Base-by-base conservation (phyloP, 2,888 invertebrate genomes). In the Carpatolechia fugitivella region DNA sequence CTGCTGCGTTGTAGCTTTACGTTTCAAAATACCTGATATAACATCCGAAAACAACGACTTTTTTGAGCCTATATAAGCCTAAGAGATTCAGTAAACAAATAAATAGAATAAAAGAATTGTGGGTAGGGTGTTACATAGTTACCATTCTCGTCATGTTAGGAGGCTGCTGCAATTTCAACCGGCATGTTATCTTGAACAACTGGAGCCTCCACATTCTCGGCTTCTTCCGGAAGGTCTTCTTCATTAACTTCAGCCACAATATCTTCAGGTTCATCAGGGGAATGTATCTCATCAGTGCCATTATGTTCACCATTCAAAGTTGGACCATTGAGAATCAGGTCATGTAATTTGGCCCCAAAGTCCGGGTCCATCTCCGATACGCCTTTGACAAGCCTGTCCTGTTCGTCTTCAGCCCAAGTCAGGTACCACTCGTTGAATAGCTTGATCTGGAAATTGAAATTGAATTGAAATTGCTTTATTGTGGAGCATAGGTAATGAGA, bases 361-460 rank as follows among this genome's bases (percentile, higher is more conserved):
- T 91, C 92, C 0, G 93, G 75, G 76, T 96, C 96, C 40, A 93
- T 91, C 69, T 95, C 94, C 24, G 93, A 92, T 24, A 96, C 92
- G 60, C 93, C 93, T 55, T 92, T 91, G 35, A 95, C 83, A 31
- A 96, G 89, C 62, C 92, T 91, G 35, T 94, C 93, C 71, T 93
- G 94, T 60, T 95, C 94, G 60, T 94, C 94, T 44, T 92, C 90
- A 5, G 93, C 92, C 97, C 97, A 97, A 66, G 93, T 93, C 13
- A 93, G 92, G 68, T 93, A 94, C 97, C 97, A 97, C 81, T 96
- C 95, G 68, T 94, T 93, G 71, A 96, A 96, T 41, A 97, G 81
- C 83, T 97, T 96, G 48, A 94, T 92, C 94, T 95, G 77, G 8
- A 54, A 24, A 20, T 4, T 11, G 10, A 52, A 20, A 52, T 10